Evolutionary conservation across 1,140 invertebrate genomes (phyloP).

Genomic region (Vanessa tameamea): DNA sequence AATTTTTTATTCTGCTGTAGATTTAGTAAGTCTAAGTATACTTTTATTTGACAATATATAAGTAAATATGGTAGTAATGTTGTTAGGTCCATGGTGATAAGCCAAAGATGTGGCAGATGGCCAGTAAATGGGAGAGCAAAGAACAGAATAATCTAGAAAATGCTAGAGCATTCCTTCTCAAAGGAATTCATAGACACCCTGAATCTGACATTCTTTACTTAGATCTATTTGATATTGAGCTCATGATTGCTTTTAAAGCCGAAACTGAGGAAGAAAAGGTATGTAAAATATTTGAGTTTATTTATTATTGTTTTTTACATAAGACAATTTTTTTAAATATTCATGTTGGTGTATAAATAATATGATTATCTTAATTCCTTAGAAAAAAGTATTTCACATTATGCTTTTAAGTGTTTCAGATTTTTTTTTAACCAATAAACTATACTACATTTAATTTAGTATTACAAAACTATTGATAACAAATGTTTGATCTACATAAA

Average conservation of each 20-base stretch:
- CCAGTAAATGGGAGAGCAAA: slow-evolving; percentile 88
- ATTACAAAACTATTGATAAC: too few relatives aligned
- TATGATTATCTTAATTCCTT: too few relatives aligned
- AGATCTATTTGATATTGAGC: slow-evolving; percentile 70
- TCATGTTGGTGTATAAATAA: background rate
- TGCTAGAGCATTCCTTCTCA: slow-evolving; percentile 84
- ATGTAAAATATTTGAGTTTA: slow-evolving; percentile 10
- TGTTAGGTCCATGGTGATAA: slow-evolving; percentile 85
- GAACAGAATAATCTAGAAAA: slow-evolving; percentile 84
- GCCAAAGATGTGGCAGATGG: slow-evolving; percentile 87
- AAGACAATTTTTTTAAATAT: slow-evolving; percentile 1
- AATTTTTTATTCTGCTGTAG: background rate
- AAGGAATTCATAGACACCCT: slow-evolving; percentile 85
- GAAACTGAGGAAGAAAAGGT: slow-evolving; percentile 64
- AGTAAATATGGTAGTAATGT: background rate
- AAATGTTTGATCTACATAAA: too few relatives aligned
- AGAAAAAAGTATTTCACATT: too few relatives aligned
- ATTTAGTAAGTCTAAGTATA: too few relatives aligned
- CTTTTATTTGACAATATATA: too few relatives aligned
- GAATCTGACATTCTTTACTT: slow-evolving; percentile 83
- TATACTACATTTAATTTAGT: too few relatives aligned
- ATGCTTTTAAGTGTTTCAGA: too few relatives aligned
- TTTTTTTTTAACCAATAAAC: too few relatives aligned
- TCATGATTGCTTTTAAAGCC: slow-evolving; percentile 53
- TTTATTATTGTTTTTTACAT: slow-evolving; percentile 16